phyloP scores from a whole-genome alignment of 2,888 invertebrate genomes.

The Therioaphis trifolii region DNA sequence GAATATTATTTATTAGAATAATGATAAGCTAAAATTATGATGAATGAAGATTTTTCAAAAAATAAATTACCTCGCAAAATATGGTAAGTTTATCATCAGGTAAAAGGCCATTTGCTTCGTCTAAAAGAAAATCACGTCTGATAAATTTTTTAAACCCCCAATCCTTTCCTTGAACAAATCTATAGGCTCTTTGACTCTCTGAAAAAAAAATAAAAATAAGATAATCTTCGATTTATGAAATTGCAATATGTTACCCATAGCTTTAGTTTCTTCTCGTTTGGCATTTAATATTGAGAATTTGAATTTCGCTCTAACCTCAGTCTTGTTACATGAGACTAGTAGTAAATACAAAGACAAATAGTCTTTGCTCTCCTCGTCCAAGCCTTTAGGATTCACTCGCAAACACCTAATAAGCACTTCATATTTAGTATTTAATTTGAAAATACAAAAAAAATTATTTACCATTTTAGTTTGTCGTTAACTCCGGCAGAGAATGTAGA shows the following conservation, averaged over 20 bases:
- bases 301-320: slow-evolving; percentile 99
- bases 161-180: slow-evolving; percentile 99
- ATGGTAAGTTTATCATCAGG: slow-evolving; percentile 99
- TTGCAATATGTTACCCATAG: slow-evolving; percentile 82
- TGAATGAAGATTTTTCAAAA: slow-evolving; percentile 27
- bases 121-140: slow-evolving; percentile 96
- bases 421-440: neutral
- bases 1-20: neutral
- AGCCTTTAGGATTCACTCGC: slow-evolving; percentile 98
- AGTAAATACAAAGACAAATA: slow-evolving; percentile 98
- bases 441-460: slow-evolving; percentile 63
- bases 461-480: slow-evolving; percentile 99
- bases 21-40: neutral
- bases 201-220: slow-evolving; percentile 65
- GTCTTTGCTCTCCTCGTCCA: slow-evolving; percentile 99
- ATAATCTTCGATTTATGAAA: neutral
- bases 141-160: slow-evolving; percentile 99
- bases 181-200: slow-evolving; percentile 91
- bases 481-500: slow-evolving; percentile 99
- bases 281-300: slow-evolving; percentile 99
- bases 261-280: slow-evolving; percentile 99
- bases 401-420: slow-evolving; percentile 81
- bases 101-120: slow-evolving; percentile 97
- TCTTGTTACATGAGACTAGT: slow-evolving; percentile 99
- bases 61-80: slow-evolving; percentile 88